phyloP scores from a whole-genome alignment of 2,797 vertebrate genomes.

The Pitangus sulphuratus region DNA sequence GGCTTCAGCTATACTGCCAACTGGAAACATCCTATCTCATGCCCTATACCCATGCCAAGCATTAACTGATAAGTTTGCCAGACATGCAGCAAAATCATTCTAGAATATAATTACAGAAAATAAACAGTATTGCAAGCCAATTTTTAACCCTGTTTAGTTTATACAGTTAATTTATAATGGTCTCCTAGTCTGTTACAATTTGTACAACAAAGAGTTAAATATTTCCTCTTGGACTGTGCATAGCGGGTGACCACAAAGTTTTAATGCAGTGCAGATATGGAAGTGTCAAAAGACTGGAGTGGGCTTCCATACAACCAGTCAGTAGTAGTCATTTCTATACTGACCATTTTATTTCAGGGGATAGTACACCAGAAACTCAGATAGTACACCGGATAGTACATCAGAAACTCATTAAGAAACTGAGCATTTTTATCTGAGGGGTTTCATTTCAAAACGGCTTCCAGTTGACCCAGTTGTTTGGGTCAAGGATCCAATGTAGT shows the following conservation, averaged over 20 bases:
- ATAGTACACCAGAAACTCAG: background rate
- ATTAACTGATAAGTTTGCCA: background rate
- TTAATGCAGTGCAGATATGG: background rate
- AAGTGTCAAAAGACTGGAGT: background rate
- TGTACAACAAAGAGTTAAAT: background rate
- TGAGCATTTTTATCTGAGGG: background rate
- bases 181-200: background rate
- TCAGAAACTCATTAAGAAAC: background rate
- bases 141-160: background rate
- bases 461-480: accelerated
- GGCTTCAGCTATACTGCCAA: background rate
- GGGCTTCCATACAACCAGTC: background rate
- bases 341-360: background rate
- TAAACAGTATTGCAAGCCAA: background rate
- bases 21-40: background rate
- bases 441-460: background rate
- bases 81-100: background rate
- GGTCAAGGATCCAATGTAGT: background rate
- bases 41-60: background rate
- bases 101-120: background rate
- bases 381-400: background rate
- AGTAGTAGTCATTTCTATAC: background rate
- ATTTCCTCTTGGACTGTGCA: background rate
- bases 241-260: background rate
- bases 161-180: background rate